Evolutionary conservation across 1,140 invertebrate genomes (phyloP).

Genomic region (Euwallacea fornicatus): DNA sequence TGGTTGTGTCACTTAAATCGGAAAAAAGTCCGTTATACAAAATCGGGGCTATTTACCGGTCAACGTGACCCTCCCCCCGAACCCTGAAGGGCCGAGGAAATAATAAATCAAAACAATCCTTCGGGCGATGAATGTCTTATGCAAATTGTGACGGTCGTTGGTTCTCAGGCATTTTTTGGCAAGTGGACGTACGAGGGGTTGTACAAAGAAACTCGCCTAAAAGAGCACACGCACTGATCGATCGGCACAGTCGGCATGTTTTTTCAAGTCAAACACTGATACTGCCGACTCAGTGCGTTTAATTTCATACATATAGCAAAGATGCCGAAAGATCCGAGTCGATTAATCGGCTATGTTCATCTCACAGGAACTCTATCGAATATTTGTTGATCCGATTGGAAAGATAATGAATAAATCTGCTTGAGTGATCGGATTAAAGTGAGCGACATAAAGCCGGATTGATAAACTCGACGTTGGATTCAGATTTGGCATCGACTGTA

Average conservation of each 20-base stretch:
- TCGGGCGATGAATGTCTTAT: conserved; percentile 37
- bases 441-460: too few relatives aligned
- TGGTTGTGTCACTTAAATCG: neutral
- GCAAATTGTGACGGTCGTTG: conserved; percentile 34
- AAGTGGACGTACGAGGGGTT: conserved; percentile 17
- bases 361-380: too few relatives aligned
- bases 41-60: neutral
- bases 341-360: too few relatives aligned
- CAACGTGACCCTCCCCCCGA: conserved; percentile 6
- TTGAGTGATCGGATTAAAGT: too few relatives aligned
- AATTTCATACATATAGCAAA: too few relatives aligned
- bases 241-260: neutral
- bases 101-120: conserved; percentile 40
- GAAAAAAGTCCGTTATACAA: conserved; percentile 1
- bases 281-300: neutral
- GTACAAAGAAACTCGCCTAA: neutral
- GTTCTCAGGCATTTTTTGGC: conserved; percentile 28
- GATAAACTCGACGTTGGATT: too few relatives aligned
- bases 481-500: too few relatives aligned
- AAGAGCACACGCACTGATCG: too few relatives aligned
- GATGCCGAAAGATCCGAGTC: too few relatives aligned
- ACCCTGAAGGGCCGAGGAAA: conserved; percentile 5
- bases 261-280: neutral
- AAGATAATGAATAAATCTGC: too few relatives aligned
- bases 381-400: too few relatives aligned